phyloP scores from a whole-genome alignment of 92 coral and sea anemone species.

The Actinernus sp. region DNA sequence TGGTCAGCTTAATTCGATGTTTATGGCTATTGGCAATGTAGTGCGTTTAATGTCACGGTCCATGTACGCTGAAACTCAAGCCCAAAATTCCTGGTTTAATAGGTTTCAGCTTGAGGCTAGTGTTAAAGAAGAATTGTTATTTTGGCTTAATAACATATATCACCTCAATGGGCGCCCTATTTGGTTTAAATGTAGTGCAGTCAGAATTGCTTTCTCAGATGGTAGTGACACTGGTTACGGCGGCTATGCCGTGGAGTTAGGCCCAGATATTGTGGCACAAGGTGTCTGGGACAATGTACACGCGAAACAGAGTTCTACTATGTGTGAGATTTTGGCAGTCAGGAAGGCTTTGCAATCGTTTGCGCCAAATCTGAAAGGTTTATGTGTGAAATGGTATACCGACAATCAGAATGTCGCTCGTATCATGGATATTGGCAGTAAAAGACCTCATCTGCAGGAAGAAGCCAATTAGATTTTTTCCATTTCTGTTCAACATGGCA shows the following conservation, averaged over 20 bases:
- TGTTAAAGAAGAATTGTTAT: slow-evolving; percentile 13
- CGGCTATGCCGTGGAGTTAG: slow-evolving; percentile 33
- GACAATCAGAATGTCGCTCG: slow-evolving; percentile 30
- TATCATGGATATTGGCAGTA: slow-evolving; percentile 20
- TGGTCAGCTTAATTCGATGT: slow-evolving; percentile 25
- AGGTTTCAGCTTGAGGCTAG: not conserved
- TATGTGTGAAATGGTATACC: slow-evolving; percentile 13
- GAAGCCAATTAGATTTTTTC: slow-evolving; percentile 23
- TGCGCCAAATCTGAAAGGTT: too few relatives aligned
- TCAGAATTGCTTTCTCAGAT: slow-evolving; percentile 24
- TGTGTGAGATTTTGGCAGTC: slow-evolving; percentile 2
- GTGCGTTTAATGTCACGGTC: slow-evolving; percentile 23
- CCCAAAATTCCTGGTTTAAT: slow-evolving; percentile 19
- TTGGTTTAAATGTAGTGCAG: slow-evolving; percentile 37
- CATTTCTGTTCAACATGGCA: slow-evolving; percentile 5
- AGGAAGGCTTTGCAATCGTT: slow-evolving; percentile 6
- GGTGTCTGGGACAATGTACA: slow-evolving; percentile 1
- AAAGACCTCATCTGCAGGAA: slow-evolving; percentile 5
- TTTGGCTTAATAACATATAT: slow-evolving; percentile 11
- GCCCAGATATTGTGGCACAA: slow-evolving; percentile 13
- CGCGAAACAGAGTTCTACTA: not conserved
- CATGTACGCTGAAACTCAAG: slow-evolving; percentile 31
- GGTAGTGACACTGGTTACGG: slow-evolving; percentile 27
- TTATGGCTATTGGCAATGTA: slow-evolving; percentile 16
- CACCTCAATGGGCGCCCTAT: slow-evolving; percentile 17